These are phyloP conservation scores for Etia nguti DNA, from an alignment of 2,113 vertebrate genomes.

Conservation along the genomic window DNA sequence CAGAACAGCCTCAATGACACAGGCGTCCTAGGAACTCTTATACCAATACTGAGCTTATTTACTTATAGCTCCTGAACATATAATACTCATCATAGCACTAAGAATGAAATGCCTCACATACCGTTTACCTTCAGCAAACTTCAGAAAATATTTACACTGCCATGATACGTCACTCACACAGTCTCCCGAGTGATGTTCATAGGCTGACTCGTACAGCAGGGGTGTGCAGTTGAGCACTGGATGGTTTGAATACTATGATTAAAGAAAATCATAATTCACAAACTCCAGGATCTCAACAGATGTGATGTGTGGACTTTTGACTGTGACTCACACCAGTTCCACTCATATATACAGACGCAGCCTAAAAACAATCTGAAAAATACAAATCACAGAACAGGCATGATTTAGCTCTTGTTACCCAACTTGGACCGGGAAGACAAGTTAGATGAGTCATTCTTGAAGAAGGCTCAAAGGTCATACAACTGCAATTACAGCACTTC, in stretches of 20 bases:
- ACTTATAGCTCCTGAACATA: background rate
- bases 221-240: background rate
- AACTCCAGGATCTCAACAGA: background rate
- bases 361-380: background rate
- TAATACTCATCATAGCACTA: background rate
- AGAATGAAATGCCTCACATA: background rate
- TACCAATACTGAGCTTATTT: background rate
- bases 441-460: background rate
- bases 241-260: background rate
- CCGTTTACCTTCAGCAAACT: background rate
- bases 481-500: background rate
- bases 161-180: background rate
- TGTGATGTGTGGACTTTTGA: background rate
- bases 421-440: background rate
- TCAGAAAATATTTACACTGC: background rate
- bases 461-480: slow-evolving; percentile 14
- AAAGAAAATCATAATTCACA: background rate
- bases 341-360: background rate
- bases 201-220: background rate
- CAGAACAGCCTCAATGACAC: background rate
- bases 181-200: background rate
- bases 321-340: background rate
- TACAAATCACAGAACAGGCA: background rate
- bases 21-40: background rate
- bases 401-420: background rate